Evolutionary conservation across 2,797 vertebrate genomes (phyloP).

Genomic region (Microhierax caerulescens): DNA sequence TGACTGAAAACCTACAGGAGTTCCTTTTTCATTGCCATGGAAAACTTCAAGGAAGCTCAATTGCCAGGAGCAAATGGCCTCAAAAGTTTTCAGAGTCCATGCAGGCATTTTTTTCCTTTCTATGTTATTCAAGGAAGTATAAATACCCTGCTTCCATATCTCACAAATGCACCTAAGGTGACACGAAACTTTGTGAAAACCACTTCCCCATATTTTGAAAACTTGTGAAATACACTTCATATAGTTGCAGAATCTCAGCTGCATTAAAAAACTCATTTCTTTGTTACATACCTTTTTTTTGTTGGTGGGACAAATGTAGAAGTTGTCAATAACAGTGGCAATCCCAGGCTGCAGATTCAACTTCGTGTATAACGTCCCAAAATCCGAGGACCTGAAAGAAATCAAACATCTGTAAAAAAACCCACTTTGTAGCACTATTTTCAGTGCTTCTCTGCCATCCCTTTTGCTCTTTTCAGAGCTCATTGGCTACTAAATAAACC

Average conservation of each 20-base stretch:
- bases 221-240: background rate
- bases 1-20: background rate
- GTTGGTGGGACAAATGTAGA: slow-evolving; percentile 96
- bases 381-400: slow-evolving; percentile 90
- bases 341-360: slow-evolving; percentile 92
- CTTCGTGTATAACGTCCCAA: slow-evolving; percentile 92
- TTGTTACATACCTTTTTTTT: slow-evolving; percentile 90
- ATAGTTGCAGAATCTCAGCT: background rate
- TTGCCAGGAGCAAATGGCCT: background rate
- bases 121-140: background rate
- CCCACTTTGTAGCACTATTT: background rate
- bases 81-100: background rate
- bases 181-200: background rate
- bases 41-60: background rate
- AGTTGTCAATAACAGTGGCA: slow-evolving; percentile 91
- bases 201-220: background rate
- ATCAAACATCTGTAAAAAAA: background rate
- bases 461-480: background rate
- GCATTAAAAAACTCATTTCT: background rate
- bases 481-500: background rate
- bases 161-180: background rate
- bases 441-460: background rate
- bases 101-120: background rate
- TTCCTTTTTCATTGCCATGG: background rate
- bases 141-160: background rate